Evolutionary conservation across 2,888 invertebrate genomes (phyloP).

Genomic region (Eupithecia subumbrata): DNA sequence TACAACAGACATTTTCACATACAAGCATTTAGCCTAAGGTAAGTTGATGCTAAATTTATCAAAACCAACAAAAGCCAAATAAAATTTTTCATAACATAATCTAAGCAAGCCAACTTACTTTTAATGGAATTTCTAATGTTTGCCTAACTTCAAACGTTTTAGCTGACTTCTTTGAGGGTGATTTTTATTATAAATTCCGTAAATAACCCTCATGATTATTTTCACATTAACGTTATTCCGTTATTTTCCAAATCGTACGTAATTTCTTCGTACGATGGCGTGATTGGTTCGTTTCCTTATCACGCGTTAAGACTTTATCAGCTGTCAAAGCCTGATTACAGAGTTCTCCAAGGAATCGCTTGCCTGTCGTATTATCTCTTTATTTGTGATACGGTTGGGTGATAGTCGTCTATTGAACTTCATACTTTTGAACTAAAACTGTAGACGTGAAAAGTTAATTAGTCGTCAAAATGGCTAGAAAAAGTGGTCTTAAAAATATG

Average conservation of each 20-base stretch:
- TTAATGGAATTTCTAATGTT: not conserved
- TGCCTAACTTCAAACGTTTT: not conserved
- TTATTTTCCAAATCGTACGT: slow-evolving; percentile 12
- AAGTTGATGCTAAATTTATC: not conserved
- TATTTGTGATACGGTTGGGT: slow-evolving; percentile 36
- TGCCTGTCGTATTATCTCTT: slow-evolving; percentile 60
- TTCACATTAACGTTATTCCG: not conserved
- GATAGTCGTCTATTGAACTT: slow-evolving; percentile 23
- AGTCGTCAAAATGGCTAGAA: slow-evolving; percentile 54
- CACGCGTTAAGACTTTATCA: slow-evolving; percentile 47
- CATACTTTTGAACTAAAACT: slow-evolving; percentile 9
- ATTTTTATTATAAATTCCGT: not conserved
- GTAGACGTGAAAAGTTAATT: not conserved
- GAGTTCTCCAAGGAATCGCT: slow-evolving; percentile 48
- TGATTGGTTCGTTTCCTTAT: slow-evolving; percentile 34
- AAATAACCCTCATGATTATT: slow-evolving; percentile 1
- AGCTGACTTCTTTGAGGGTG: not conserved
- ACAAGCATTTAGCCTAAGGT: not conserved
- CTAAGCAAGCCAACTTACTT: not conserved
- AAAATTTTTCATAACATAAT: not conserved
- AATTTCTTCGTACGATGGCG: slow-evolving; percentile 14
- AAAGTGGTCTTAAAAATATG: slow-evolving; percentile 58
- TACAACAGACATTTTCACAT: not conserved
- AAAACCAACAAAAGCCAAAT: not conserved
- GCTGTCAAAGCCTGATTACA: slow-evolving; percentile 52